Evolutionary conservation across 2,113 vertebrate species (phyloP).

Genomic region (Tachysurus fulvidraco): DNA sequence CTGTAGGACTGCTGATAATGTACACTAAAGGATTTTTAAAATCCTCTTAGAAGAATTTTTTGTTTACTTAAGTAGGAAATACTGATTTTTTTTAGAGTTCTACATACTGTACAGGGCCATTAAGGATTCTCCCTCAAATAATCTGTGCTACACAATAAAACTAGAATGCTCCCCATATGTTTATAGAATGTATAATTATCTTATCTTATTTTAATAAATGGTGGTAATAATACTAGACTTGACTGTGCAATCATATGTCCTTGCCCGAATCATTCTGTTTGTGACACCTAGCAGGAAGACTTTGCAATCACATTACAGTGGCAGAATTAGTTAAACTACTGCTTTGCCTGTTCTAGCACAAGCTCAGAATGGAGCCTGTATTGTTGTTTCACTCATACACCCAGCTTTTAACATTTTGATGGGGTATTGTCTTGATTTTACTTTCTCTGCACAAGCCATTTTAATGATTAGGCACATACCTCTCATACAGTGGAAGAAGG

Average conservation of each 20-base stretch:
- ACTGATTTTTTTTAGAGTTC: background rate
- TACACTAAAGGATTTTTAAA: background rate
- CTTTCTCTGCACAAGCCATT: constrained; percentile 43
- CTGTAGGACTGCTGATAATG: background rate
- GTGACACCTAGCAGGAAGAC: constrained; percentile 22
- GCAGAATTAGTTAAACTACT: constrained; percentile 46
- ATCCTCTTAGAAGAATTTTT: background rate
- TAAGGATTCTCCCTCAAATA: too few species aligned
- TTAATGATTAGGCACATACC: constrained; percentile 17
- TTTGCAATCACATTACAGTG: constrained; percentile 44
- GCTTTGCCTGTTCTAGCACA: constrained; percentile 43
- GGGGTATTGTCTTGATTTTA: constrained; percentile 39
- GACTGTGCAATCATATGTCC: background rate
- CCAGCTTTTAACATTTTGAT: constrained; percentile 38
- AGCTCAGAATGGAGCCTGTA: background rate
- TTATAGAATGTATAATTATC: background rate
- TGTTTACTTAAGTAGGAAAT: background rate
- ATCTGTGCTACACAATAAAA: background rate
- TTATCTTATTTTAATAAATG: background rate
- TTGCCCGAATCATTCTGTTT: background rate
- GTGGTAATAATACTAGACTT: background rate
- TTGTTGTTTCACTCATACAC: background rate
- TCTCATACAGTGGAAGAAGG: constrained; percentile 30
- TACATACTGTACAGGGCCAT: too few species aligned
- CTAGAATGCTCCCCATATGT: background rate